Percentiles rank a stretch among this genome's conserved stretches.
phyloP scores from a whole-genome alignment of 2,113 vertebrate species.

The Megalops atlanticus region DNA sequence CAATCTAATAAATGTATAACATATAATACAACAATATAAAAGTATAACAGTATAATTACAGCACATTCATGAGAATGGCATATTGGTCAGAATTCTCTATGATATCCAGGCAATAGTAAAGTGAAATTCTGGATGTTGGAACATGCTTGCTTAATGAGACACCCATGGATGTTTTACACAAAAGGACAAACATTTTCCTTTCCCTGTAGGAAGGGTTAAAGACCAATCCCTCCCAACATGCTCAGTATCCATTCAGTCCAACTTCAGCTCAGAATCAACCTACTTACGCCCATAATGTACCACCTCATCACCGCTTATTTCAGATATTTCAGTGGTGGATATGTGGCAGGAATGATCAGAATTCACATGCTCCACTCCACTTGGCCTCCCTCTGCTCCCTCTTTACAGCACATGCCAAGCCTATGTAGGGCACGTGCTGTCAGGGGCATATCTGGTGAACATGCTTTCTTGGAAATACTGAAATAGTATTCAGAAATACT shows the following conservation, averaged over 20 bases:
- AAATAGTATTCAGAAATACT: neutral
- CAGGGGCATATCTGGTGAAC: constrained; percentile 64
- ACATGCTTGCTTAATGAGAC: neutral
- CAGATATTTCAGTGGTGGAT: neutral
- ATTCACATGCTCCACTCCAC: constrained; percentile 33
- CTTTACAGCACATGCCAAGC: constrained; percentile 51
- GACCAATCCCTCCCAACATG: neutral
- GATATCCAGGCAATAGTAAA: too few species aligned
- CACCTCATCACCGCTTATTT: neutral
- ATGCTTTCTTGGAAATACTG: neutral
- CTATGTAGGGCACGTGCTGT: constrained; percentile 69
- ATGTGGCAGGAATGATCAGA: constrained; percentile 7
- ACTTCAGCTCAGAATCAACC: neutral
- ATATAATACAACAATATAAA: too few species aligned
- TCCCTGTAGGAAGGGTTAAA: neutral
- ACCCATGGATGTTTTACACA: constrained; percentile 41
- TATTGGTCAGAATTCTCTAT: too few species aligned
- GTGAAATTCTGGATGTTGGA: neutral
- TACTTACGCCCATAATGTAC: too few species aligned
- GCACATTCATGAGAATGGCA: too few species aligned
- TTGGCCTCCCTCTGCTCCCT: constrained; percentile 24
- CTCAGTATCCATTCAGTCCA: neutral
- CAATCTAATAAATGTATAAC: too few species aligned
- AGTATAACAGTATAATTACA: too few species aligned
- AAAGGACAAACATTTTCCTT: constrained; percentile 15